Evolutionary conservation across 2,113 vertebrate species (phyloP).

Genomic region (Urocitellus parryii): DNA sequence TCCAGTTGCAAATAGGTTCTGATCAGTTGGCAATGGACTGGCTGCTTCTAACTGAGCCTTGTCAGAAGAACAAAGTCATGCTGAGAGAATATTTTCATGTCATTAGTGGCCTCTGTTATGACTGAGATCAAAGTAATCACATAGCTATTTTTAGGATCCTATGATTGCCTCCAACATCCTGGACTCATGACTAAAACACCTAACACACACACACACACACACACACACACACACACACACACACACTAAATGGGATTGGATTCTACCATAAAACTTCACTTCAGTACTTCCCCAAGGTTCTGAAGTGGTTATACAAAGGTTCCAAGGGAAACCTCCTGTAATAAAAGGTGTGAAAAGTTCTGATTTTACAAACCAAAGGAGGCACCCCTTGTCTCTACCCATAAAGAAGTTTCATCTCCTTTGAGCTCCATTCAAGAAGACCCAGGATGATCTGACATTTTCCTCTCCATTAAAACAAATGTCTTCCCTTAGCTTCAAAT

Average conservation of each 20-base stretch:
- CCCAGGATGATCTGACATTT: neutral
- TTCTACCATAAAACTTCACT: constrained; percentile 11
- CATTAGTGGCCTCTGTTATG: neutral
- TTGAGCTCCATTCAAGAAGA: neutral
- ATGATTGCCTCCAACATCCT: neutral
- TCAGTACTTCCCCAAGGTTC: constrained; percentile 5
- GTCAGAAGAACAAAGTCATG: constrained; percentile 39
- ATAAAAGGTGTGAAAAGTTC: constrained; percentile 38
- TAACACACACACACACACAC: neutral
- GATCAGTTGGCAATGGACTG: neutral
- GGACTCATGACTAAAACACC: neutral
- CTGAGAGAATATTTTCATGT: constrained; percentile 9
- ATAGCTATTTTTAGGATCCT: neutral
- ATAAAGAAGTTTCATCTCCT: neutral
- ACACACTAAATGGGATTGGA: constrained; percentile 35
- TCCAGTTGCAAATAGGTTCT: neutral
- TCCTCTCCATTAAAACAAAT: neutral
- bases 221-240: neutral
- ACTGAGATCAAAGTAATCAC: neutral
- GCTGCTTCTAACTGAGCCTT: neutral
- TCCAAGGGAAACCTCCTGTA: neutral
- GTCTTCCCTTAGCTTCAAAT: neutral
- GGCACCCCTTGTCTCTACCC: neutral
- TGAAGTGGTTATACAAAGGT: constrained; percentile 31
- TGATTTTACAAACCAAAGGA: constrained; percentile 55